phyloP scores from a whole-genome alignment of 2,113 vertebrate genomes.

The Corvus moneduloides region DNA sequence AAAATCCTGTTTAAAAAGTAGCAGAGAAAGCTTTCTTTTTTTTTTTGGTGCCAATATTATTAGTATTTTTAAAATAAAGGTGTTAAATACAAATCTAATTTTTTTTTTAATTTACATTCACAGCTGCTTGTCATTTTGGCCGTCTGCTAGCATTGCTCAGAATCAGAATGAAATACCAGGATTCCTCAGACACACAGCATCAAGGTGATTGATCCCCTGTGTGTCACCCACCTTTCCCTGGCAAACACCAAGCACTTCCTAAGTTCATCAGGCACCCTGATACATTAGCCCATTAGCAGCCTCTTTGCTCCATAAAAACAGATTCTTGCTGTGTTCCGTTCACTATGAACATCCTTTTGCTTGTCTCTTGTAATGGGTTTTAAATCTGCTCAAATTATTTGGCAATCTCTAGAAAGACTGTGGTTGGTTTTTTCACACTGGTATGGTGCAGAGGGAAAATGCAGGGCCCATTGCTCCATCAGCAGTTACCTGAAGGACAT shows the following conservation, averaged over 20 bases:
- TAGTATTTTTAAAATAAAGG: not conserved
- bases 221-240: not conserved
- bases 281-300: not conserved
- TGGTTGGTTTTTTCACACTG: not conserved
- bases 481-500: not conserved
- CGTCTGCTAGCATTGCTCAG: not conserved
- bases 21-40: not conserved
- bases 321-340: not conserved
- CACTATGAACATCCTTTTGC: not conserved
- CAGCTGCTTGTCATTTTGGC: not conserved
- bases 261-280: not conserved
- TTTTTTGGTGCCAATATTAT: not conserved
- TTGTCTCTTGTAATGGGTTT: not conserved
- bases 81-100: not conserved
- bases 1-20: not conserved
- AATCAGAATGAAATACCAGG: not conserved
- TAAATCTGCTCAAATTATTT: not conserved
- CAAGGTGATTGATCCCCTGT: not conserved
- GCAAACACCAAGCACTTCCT: not conserved
- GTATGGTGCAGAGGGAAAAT: not conserved
- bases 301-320: not conserved
- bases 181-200: not conserved
- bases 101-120: not conserved
- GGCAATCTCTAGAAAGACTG: not conserved
- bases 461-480: not conserved